Conservation (phyloP, 2,797 vertebrate genomes). For the Megaceryle alcyon region DNA sequence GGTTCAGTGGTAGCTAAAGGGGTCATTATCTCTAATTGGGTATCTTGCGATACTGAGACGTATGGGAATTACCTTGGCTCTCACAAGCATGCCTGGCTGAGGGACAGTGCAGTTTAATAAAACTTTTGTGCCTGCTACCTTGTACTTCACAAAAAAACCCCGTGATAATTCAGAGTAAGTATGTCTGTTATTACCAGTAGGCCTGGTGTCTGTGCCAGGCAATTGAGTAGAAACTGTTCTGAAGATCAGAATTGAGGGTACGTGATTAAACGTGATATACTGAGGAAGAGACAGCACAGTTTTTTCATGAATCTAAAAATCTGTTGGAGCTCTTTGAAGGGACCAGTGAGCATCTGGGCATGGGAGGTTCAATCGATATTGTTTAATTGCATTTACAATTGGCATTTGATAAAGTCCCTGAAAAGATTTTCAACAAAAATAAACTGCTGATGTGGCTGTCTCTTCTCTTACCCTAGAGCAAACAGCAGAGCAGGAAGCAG, state of each 20-base stretch:
- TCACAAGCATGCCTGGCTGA: neutral
- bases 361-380: fast-evolving
- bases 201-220: neutral
- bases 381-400: neutral
- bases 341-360: neutral
- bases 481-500: neutral
- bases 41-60: neutral
- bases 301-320: neutral
- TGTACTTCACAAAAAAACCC: neutral
- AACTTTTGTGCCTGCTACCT: neutral
- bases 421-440: neutral
- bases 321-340: neutral
- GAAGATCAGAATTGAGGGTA: neutral
- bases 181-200: neutral
- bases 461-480: neutral
- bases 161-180: neutral
- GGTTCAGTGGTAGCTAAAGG: neutral
- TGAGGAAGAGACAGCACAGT: neutral
- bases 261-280: fast-evolving
- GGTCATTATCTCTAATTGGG: neutral
- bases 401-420: neutral
- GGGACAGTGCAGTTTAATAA: neutral
- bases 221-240: neutral
- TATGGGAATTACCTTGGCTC: conserved; percentile 36
- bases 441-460: neutral